These are phyloP conservation scores for Drosophila cyrtoloma DNA, from an alignment of 2,888 invertebrate species.

Conservation along the genomic window DNA sequence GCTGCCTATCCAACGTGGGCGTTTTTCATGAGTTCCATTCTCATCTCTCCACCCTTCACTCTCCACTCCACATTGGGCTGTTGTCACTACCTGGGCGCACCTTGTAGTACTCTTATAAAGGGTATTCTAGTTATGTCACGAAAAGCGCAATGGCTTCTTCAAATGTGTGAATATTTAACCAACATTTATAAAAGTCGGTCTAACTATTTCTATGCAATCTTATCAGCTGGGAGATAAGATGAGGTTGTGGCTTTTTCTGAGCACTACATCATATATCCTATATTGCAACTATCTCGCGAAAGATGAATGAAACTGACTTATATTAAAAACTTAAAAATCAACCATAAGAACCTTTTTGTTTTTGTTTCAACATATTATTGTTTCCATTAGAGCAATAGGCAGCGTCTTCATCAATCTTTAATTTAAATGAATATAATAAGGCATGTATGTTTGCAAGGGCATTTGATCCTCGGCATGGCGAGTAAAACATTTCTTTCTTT, in stretches of 20 bases:
- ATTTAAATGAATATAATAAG: not conserved
- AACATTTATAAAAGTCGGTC: too few relatives aligned
- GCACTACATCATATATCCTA: not conserved
- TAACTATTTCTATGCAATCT: too few relatives aligned
- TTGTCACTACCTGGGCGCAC: slow-evolving; percentile 36
- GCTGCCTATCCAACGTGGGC: slow-evolving; percentile 60
- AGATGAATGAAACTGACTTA: not conserved
- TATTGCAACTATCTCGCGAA: not conserved
- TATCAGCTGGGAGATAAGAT: too few relatives aligned
- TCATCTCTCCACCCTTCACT: slow-evolving; percentile 15
- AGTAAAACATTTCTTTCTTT: not conserved
- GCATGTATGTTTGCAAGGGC: not conserved
- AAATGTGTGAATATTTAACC: not conserved
- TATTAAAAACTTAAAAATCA: not conserved
- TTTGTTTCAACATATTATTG: not conserved
- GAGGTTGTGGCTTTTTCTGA: not conserved
- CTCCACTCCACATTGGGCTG: not conserved
- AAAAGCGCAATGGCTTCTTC: not conserved
- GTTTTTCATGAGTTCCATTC: slow-evolving; percentile 31
- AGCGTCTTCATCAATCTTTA: not conserved
- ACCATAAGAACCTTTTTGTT: not conserved
- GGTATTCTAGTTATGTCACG: not conserved
- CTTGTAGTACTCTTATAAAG: slow-evolving; percentile 4
- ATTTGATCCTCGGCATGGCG: not conserved
- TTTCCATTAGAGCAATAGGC: not conserved